Conservation (phyloP, 2,113 vertebrate genomes). For the Scatophagus argus region DNA sequence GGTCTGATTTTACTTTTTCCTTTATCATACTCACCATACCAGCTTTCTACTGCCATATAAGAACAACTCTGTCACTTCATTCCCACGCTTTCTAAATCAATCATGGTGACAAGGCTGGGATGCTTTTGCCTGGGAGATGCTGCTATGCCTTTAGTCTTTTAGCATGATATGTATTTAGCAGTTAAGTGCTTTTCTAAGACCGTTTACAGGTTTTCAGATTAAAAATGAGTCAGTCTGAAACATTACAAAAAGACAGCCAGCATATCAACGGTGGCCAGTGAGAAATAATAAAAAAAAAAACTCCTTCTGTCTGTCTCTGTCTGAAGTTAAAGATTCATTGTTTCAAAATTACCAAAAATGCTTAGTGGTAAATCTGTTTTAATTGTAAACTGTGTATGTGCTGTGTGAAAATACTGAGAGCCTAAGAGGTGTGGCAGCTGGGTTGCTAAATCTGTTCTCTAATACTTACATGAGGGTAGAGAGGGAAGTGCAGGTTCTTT, state of each 20-base stretch:
- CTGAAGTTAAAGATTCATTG: no score
- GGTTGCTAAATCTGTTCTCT: not conserved
- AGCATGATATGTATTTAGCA: not conserved
- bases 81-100: not conserved
- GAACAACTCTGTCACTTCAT: not conserved
- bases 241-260: not conserved
- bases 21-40: not conserved
- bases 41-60: not conserved
- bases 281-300: no score
- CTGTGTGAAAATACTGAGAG: no score
- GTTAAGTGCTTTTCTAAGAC: not conserved
- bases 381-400: rapidly evolving
- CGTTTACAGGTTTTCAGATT: not conserved
- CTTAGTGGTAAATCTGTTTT: not conserved
- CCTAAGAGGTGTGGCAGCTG: not conserved
- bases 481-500: conserved; percentile 96
- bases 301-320: no score
- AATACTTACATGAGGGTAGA: conserved; percentile 95
- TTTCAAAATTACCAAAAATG: not conserved
- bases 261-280: no score
- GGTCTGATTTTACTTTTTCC: not conserved
- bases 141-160: not conserved
- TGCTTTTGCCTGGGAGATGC: not conserved
- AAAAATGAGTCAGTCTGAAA: not conserved
- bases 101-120: not conserved